Percentiles rank a stretch among this genome's conserved stretches.
phyloP scores from a whole-genome alignment of 2,797 vertebrate species.

The Macroramphosus scolopax region DNA sequence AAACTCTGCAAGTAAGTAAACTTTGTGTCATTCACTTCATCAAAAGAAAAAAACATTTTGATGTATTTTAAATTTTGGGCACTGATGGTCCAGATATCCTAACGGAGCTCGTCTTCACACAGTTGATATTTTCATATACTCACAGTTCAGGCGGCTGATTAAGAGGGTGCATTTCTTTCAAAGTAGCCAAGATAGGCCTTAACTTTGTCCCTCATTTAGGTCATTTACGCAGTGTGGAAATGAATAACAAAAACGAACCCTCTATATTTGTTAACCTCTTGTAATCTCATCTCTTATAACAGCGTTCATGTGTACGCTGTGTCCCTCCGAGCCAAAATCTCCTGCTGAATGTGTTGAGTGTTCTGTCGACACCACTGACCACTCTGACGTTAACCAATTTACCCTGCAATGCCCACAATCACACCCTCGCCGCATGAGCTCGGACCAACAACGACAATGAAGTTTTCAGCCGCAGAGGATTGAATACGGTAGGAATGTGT shows the following conservation, averaged over 20 bases:
- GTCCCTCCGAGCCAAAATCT: too few relatives aligned
- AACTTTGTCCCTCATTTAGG: not conserved
- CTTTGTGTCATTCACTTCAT: too few relatives aligned
- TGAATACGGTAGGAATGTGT: not conserved
- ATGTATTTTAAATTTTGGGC: not conserved
- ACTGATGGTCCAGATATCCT: not conserved
- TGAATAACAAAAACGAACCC: not conserved
- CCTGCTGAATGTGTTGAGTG: not conserved
- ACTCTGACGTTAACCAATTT: not conserved
- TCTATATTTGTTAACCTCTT: too few relatives aligned
- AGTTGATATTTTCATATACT: too few relatives aligned
- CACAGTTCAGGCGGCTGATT: too few relatives aligned
- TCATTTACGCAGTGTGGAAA: constrained; percentile 1
- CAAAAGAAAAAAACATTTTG: too few relatives aligned
- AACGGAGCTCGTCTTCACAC: too few relatives aligned
- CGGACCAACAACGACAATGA: too few relatives aligned
- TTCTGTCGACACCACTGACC: not conserved
- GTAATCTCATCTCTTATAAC: too few relatives aligned
- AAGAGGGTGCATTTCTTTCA: not conserved
- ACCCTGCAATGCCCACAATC: constrained; percentile 11
- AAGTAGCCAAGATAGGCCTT: not conserved
- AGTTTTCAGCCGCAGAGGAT: too few relatives aligned
- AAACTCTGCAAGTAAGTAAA: constrained; percentile 1
- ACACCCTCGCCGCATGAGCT: too few relatives aligned
- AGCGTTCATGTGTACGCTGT: not conserved